These are phyloP conservation scores for Dermolepida albohirtum DNA, from an alignment of 2,888 invertebrate genomes.

Conservation along the genomic window DNA sequence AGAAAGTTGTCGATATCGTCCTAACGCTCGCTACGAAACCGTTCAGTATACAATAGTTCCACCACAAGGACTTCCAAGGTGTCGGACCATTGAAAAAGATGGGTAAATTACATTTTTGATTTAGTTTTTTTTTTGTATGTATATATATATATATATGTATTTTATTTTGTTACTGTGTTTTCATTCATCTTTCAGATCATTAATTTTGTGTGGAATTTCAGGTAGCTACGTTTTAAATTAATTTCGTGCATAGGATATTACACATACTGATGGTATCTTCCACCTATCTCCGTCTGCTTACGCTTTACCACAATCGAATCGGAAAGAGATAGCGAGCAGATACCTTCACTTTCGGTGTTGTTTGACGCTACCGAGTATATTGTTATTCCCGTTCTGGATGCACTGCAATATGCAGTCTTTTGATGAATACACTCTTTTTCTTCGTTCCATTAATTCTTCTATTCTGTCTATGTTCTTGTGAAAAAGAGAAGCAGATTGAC, in stretches of 20 bases:
- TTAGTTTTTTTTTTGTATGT: slow-evolving; percentile 51
- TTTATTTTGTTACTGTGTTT: slow-evolving; percentile 49
- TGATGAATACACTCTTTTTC: too few relatives aligned
- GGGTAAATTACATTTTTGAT: slow-evolving; percentile 50
- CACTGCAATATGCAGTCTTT: too few relatives aligned
- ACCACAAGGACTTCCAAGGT: slow-evolving; percentile 46
- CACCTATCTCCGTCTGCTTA: slow-evolving; percentile 1
- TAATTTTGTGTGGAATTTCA: slow-evolving; percentile 56
- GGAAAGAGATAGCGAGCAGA: background rate
- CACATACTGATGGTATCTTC: slow-evolving; percentile 24
- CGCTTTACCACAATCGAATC: background rate
- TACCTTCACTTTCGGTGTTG: slow-evolving; percentile 19
- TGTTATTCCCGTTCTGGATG: background rate
- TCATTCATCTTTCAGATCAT: slow-evolving; percentile 58
- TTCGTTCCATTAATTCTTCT: too few relatives aligned
- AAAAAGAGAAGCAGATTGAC: too few relatives aligned
- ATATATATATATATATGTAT: slow-evolving; percentile 18
- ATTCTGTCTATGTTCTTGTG: too few relatives aligned
- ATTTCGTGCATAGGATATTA: slow-evolving; percentile 36
- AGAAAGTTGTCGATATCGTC: slow-evolving; percentile 29
- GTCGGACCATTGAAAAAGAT: slow-evolving; percentile 51
- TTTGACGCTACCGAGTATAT: slow-evolving; percentile 33
- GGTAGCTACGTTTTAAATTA: slow-evolving; percentile 51
- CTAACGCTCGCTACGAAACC: background rate
- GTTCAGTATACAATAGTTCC: slow-evolving; percentile 24